Conservation (phyloP, 1,140 invertebrate genomes). For the Pseudomyrmex gracilis region DNA sequence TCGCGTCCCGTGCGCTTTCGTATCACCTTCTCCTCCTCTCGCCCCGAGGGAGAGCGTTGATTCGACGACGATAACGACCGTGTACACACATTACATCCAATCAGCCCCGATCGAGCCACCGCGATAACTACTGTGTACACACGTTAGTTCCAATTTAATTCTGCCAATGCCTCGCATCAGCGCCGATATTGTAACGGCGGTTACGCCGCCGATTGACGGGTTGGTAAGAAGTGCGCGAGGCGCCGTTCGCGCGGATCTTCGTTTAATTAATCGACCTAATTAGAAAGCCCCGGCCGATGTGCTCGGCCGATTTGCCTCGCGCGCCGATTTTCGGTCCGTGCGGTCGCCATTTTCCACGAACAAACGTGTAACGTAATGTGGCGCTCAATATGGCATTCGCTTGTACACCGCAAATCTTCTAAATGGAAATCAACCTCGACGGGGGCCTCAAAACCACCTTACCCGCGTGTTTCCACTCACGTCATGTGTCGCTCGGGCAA, state of each 20-base stretch:
- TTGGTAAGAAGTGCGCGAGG: conserved; percentile 21
- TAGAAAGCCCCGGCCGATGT: conserved; percentile 30
- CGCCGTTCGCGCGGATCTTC: conserved; percentile 27
- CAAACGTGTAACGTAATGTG: conserved; percentile 42
- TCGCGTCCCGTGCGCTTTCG: conserved; percentile 13
- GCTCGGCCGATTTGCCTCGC: conserved; percentile 13
- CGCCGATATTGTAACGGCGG: conserved; percentile 25
- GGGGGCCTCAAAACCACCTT: conserved; percentile 7
- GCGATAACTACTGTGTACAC: conserved; percentile 57
- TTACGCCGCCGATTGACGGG: conserved; percentile 40
- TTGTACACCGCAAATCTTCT: conserved; percentile 41
- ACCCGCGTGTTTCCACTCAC: conserved; percentile 8
- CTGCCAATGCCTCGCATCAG: conserved; percentile 47
- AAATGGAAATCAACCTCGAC: conserved; percentile 35
- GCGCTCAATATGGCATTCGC: conserved; percentile 19
- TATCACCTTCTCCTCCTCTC: background rate
- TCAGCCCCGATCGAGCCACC: conserved; percentile 46
- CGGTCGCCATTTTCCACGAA: conserved; percentile 21
- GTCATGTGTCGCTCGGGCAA: conserved; percentile 17
- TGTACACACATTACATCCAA: conserved; percentile 60
- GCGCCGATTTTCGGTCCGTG: background rate
- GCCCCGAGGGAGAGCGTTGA: conserved; percentile 20
- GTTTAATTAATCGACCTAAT: conserved; percentile 52
- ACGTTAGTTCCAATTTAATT: conserved; percentile 60
- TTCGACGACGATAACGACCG: conserved; percentile 55